Percentiles rank a stretch among this genome's conserved stretches.
Evolutionary conservation across 2,113 vertebrate species (phyloP).

Genomic region (Haemorhous mexicanus): DNA sequence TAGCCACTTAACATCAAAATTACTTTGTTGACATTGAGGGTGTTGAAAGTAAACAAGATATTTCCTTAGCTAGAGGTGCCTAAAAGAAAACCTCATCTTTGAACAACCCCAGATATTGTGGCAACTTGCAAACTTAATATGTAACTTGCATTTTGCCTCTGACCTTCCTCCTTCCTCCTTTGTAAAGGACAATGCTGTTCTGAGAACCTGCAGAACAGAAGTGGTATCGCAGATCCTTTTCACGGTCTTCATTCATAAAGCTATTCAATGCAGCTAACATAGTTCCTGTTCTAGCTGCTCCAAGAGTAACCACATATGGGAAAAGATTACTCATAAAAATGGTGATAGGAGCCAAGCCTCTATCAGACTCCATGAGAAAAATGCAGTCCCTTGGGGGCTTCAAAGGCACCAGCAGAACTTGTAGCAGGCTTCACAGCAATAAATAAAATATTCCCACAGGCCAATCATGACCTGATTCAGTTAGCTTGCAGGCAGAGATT

Average conservation of each 20-base stretch:
- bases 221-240: not conserved
- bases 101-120: not conserved
- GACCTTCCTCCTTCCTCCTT: not conserved
- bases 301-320: not conserved
- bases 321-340: not conserved
- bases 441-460: not conserved
- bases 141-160: not conserved
- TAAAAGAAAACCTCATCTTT: not conserved
- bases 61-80: not conserved
- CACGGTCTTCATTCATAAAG: not conserved
- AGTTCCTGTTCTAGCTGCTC: not conserved
- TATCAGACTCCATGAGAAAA: not conserved
- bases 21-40: not conserved
- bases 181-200: not conserved
- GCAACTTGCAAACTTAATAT: not conserved
- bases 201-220: not conserved
- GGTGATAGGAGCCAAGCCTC: not conserved
- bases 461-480: not conserved
- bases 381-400: not conserved
- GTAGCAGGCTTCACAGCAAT: not conserved
- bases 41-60: slow-evolving; percentile 6
- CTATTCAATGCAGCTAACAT: accelerated
- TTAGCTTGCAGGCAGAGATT: not conserved
- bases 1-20: not conserved
- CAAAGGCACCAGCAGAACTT: not conserved